Evolutionary conservation across 2,113 vertebrate species (phyloP).

Genomic region (Seriola dumerili): DNA sequence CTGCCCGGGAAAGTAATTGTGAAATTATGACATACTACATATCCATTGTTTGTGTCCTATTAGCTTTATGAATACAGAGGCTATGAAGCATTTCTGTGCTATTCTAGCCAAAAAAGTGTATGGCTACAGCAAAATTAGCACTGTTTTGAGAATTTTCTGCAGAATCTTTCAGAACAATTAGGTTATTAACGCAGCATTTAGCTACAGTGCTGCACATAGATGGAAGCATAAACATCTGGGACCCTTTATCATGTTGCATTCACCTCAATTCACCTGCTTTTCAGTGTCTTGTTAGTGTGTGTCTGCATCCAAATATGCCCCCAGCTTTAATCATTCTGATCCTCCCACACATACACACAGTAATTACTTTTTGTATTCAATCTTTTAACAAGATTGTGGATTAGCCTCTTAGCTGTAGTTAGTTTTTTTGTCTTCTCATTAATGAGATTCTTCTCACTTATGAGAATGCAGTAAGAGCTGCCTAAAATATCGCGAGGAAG

Average conservation of each 20-base stretch:
- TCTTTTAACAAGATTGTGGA: slow-evolving; percentile 39
- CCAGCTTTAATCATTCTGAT: slow-evolving; percentile 54
- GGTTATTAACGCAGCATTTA: not conserved
- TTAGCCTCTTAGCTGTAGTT: not conserved
- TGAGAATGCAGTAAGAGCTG: not conserved
- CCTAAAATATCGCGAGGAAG: not conserved
- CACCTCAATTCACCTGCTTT: slow-evolving; percentile 5
- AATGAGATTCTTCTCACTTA: slow-evolving; percentile 29
- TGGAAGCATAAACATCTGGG: not conserved
- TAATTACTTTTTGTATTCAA: slow-evolving; percentile 62
- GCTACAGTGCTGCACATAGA: not conserved
- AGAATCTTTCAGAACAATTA: not conserved
- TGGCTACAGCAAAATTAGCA: not conserved
- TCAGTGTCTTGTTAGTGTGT: slow-evolving; percentile 15
- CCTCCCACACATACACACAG: slow-evolving; percentile 45
- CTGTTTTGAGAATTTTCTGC: not conserved
- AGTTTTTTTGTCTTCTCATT: slow-evolving; percentile 1
- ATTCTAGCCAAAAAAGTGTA: not conserved
- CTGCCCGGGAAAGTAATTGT: not conserved
- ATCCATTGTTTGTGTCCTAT: not conserved
- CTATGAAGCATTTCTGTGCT: not conserved
- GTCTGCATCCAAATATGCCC: slow-evolving; percentile 20
- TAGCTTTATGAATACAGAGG: not conserved
- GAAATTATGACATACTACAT: not conserved
- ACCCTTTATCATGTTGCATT: not conserved